Evolutionary conservation across 2,797 vertebrate species (phyloP).

Genomic region (Rhinella marina): DNA sequence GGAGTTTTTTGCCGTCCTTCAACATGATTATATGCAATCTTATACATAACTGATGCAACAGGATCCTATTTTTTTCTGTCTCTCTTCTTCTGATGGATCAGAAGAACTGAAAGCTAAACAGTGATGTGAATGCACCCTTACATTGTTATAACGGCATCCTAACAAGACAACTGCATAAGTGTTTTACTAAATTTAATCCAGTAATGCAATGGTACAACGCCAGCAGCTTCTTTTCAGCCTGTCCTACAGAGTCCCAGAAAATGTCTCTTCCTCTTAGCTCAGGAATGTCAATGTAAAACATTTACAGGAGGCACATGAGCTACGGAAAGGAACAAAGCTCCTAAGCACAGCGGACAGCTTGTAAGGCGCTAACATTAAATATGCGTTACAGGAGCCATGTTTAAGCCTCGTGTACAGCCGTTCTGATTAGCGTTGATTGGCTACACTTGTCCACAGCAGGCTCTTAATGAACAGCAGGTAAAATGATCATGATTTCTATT

Average conservation of each 20-base stretch:
- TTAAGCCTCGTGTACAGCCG: background rate
- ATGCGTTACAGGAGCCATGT: slow-evolving; percentile 20
- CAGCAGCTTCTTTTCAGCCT: background rate
- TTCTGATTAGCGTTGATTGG: slow-evolving; percentile 9
- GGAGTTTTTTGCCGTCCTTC: no score
- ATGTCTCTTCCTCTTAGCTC: slow-evolving; percentile 5
- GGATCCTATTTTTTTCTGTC: no score
- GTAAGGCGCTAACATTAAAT: slow-evolving; percentile 15
- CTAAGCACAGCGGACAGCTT: slow-evolving; percentile 16
- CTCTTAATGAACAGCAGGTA: slow-evolving; percentile 22
- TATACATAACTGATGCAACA: no score
- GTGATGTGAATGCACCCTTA: no score
- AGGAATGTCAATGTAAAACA: slow-evolving; percentile 1
- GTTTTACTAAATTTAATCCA: background rate
- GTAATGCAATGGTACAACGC: background rate
- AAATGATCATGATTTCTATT: slow-evolving; percentile 21
- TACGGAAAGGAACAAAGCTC: background rate
- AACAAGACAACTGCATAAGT: background rate
- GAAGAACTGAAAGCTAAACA: no score
- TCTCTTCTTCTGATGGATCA: no score
- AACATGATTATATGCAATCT: no score
- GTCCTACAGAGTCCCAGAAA: background rate
- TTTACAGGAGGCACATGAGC: background rate
- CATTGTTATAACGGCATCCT: background rate
- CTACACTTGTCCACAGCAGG: slow-evolving; percentile 24